Percentiles rank a stretch among this genome's conserved stretches.
Evolutionary conservation across 2,797 vertebrate genomes (phyloP).

Genomic region (Catostomus latipinnis): DNA sequence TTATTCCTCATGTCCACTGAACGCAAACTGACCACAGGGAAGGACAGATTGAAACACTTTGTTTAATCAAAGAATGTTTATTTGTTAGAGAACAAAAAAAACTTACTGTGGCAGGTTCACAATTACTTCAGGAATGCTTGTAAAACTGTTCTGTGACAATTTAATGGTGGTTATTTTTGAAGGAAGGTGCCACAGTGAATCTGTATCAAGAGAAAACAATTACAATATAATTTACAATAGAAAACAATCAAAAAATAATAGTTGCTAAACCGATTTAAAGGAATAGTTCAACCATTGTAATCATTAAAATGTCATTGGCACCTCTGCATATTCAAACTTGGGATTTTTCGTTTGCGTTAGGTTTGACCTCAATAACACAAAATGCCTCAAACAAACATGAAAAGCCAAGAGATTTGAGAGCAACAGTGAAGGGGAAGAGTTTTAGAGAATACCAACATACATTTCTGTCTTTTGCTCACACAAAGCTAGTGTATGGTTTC

Average conservation of each 20-base stretch:
- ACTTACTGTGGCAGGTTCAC: conserved; percentile 90
- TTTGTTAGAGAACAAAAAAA: conserved; percentile 2
- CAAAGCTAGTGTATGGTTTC: too few species aligned
- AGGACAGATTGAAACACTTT: not conserved
- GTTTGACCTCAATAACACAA: too few species aligned
- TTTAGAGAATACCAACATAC: too few species aligned
- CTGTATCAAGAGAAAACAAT: conserved; percentile 68
- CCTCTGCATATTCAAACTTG: too few species aligned
- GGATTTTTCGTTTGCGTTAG: too few species aligned
- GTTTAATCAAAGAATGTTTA: not conserved
- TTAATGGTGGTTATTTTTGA: conserved; percentile 87
- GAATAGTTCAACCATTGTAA: not conserved
- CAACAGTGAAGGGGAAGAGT: too few species aligned
- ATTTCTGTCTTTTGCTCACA: too few species aligned
- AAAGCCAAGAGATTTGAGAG: too few species aligned
- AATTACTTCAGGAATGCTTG: conserved; percentile 79
- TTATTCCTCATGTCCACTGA: conserved; percentile 92
- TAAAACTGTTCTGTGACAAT: conserved; percentile 88
- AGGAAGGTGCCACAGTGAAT: conserved; percentile 80
- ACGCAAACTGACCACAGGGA: conserved; percentile 79
- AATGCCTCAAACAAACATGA: too few species aligned
- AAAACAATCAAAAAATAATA: not conserved
- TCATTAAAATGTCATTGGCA: too few species aligned
- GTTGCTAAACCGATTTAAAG: not conserved
- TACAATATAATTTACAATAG: not conserved